Evolutionary conservation across 2,888 invertebrate genomes (phyloP), one percentile per base, ranked within the genome.

Genomic region (Aphidoletes aphidimyza): DNA sequence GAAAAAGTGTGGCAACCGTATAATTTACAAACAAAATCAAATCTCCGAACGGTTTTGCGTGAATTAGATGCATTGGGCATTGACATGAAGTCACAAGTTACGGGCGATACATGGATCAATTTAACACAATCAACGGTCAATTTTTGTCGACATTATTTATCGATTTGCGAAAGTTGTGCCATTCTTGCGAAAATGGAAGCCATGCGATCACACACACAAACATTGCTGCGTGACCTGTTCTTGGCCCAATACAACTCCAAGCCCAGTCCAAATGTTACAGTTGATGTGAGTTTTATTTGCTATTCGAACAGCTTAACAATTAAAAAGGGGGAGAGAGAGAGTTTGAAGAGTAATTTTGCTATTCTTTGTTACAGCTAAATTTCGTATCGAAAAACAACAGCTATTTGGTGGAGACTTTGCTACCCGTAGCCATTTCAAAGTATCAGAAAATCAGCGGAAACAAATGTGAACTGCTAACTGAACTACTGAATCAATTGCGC

Each of bases 1-100:
- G 90, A 90, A 86, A 90, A 90, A 85, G 86, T 88, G 42, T 90
- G 90, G 90, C 90, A 89, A 85, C 90, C 90, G 14, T 89, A 89
- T 83, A 90, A 90, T 86, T 86, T 90, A 30, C 90, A 90, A 87
- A 90, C 89, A 0, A 90, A 90, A 86, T 88, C 89, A 0, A 89
- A 90, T 86, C 86, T 90, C 0, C 90, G 89, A 85, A 88, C 87
- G 37, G 86, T 90, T 1, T 86, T 90, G 0, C 86, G 88, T 0
- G 90, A 90, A 85, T 85, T 90, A 85, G 89, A 90, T 30, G 85
- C 86, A 0, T 69, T 90, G 37, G 90, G 90, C 22, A 88, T 90
- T 34, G 88, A 90, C 87, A 88, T 90, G 87, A 88, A 89, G 3
- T 84, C 85, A 34, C 81, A 85, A 14, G 84, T 86, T 0, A 86